Percentiles rank a stretch among this genome's conserved stretches.
These are phyloP conservation scores for Leptinotarsa texana DNA, from an alignment of 1,140 invertebrate species.

Conservation along the genomic window DNA sequence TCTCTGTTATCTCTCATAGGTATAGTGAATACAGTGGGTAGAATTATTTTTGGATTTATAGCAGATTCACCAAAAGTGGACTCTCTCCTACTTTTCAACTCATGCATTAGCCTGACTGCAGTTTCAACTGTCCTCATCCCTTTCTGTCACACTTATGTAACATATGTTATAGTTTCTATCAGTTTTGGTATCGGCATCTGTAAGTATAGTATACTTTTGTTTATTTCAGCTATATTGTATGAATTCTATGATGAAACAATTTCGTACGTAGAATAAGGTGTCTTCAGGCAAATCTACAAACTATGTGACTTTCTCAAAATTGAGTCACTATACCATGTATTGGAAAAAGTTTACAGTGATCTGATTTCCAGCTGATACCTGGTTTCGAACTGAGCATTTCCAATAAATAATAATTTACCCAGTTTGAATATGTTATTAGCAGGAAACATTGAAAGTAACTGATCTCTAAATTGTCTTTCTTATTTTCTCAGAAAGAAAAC, in stretches of 20 bases:
- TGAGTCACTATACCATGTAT: background rate
- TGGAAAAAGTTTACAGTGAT: background rate
- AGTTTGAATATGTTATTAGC: no score
- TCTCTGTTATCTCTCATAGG: slow-evolving; percentile 94
- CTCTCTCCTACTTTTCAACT: slow-evolving; percentile 90
- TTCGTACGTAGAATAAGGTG: background rate
- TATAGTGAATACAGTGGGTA: slow-evolving; percentile 89
- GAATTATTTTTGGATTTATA: slow-evolving; percentile 83
- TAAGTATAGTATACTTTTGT: slow-evolving; percentile 67
- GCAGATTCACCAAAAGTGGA: slow-evolving; percentile 86
- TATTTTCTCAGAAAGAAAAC: no score
- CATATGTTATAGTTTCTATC: slow-evolving; percentile 81
- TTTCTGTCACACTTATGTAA: slow-evolving; percentile 77
- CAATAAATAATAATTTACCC: no score
- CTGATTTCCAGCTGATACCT: background rate
- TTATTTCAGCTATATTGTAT: background rate
- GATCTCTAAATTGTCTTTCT: no score
- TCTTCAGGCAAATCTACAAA: background rate
- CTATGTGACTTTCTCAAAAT: no score
- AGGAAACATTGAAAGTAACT: no score
- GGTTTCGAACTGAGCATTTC: background rate
- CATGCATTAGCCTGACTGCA: slow-evolving; percentile 88
- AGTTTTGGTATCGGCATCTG: slow-evolving; percentile 95
- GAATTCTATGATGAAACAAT: background rate
- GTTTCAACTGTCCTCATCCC: slow-evolving; percentile 83